A percentile compares a stretch with the other conserved stretches of the same genome.
phyloP scores from a whole-genome alignment of 2,797 vertebrate species.

The Amblyraja radiata region DNA sequence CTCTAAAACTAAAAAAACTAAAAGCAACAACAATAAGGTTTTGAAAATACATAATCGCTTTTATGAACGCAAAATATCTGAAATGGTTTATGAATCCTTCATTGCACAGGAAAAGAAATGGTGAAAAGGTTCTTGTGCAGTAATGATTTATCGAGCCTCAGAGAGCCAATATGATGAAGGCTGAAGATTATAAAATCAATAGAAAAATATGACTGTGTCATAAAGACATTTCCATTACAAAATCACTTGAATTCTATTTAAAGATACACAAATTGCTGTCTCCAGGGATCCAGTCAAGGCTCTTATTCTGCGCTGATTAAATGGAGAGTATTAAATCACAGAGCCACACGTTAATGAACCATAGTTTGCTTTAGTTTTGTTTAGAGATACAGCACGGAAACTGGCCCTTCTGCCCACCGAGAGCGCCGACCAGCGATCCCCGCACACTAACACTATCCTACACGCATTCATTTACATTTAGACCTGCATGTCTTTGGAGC shows the following conservation, averaged over 20 bases:
- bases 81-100: not conserved
- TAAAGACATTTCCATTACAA: not conserved
- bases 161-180: not conserved
- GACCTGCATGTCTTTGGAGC: too few relatives aligned
- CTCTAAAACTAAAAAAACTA: too few relatives aligned
- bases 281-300: not conserved
- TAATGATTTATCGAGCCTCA: not conserved
- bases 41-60: not conserved
- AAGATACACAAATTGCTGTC: not conserved
- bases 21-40: not conserved
- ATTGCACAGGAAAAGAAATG: too few relatives aligned
- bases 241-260: constrained; percentile 21
- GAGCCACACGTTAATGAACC: not conserved
- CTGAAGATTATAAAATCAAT: constrained; percentile 28
- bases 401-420: too few relatives aligned
- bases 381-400: too few relatives aligned
- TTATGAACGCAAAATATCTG: not conserved
- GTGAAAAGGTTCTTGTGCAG: not conserved
- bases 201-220: not conserved
- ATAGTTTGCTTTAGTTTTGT: not conserved
- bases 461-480: too few relatives aligned
- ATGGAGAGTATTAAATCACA: not conserved
- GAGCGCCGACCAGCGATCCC: too few relatives aligned
- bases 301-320: not conserved
- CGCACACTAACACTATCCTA: too few relatives aligned